Percentiles rank a stretch among this genome's conserved stretches.
Conservation (phyloP, 2,797 vertebrate species). For the Acanthurus tractus region DNA sequence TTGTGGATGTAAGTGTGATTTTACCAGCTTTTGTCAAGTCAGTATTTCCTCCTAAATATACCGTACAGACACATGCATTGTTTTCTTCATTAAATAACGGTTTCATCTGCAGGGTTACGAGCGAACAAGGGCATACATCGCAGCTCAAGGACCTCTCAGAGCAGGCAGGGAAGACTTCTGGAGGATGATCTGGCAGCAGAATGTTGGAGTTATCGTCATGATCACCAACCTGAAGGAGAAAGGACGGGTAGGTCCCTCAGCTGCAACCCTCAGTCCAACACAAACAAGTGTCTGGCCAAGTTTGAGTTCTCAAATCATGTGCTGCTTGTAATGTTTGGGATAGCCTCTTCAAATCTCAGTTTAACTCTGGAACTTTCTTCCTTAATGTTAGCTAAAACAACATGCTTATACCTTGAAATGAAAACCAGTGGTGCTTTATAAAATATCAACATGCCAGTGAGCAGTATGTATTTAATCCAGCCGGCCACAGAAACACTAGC, state of each 20-base stretch:
- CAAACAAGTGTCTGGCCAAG: not conserved
- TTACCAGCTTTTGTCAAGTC: too few species aligned
- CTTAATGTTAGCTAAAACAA: too few species aligned
- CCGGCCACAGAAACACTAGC: too few species aligned
- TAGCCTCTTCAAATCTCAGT: too few species aligned
- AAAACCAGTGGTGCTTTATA: too few species aligned
- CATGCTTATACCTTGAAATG: too few species aligned
- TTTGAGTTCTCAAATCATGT: not conserved
- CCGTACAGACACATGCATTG: accelerated
- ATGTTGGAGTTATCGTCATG: slow-evolving; percentile 95
- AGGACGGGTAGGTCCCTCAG: slow-evolving; percentile 89
- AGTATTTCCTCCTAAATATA: accelerated
- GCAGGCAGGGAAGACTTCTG: slow-evolving; percentile 96
- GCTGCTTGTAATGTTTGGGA: not conserved
- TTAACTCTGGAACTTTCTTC: too few species aligned
- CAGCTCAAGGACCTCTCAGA: slow-evolving; percentile 95
- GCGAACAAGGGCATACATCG: slow-evolving; percentile 93
- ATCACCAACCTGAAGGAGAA: slow-evolving; percentile 99
- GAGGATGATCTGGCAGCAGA: slow-evolving; percentile 99
- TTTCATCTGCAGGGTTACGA: slow-evolving; percentile 89
- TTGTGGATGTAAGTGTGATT: slow-evolving; percentile 90
- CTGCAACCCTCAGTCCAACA: not conserved
- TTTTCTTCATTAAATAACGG: not conserved
- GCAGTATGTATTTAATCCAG: too few species aligned
- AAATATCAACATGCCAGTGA: too few species aligned